Evolutionary conservation across 2,888 invertebrate genomes (phyloP), one percentile per base, ranked within the genome.

Genomic region (Hypena proboscidalis): DNA sequence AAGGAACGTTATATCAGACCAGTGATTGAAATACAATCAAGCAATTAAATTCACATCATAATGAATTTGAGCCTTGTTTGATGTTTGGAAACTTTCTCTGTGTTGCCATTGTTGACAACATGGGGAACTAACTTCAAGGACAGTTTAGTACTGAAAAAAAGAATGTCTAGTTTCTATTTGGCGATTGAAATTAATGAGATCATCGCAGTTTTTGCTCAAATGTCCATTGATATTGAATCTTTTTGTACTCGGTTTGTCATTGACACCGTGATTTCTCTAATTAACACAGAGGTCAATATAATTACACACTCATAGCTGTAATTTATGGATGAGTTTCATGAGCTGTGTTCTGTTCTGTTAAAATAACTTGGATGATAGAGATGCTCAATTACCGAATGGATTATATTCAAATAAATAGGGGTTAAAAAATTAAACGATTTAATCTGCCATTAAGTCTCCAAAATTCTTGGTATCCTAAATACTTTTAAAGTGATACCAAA

Each of bases 221-320:
- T 72, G 65, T 58, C 58, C 62, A 59, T 68, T 70, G 62, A 68
- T 68, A 70, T 62, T 76, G 68, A 77, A 67, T 74, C 62, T 76
- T 73, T 78, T 83, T 51, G 42, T 48, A 61, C 66, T 63, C 47
- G 39, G 39, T 58, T 74, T 71, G 83, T 74, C 85, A 86, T 85
- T 86, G 86, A 83, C 83, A 83, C 64, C 76, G 61, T 70, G 74
- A 75, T 84, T 83, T 84, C 81, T 78, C 78, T 77, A 78, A 85
- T 85, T 80, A 81, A 67, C 67, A 59, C 62, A 64, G 68, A 80
- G 78, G 77, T 60, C 77, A 65, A 60, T 56, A 54, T 66, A 64
- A 71, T 74, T 69, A 62, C 51, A 49, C 37, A 37, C 21, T 46
- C 23, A 44, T 30, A 33, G 41, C 32, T 34, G 13, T 42, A 44